phyloP scores from a whole-genome alignment of 2,113 vertebrate genomes.

The Centrocercus urophasianus region DNA sequence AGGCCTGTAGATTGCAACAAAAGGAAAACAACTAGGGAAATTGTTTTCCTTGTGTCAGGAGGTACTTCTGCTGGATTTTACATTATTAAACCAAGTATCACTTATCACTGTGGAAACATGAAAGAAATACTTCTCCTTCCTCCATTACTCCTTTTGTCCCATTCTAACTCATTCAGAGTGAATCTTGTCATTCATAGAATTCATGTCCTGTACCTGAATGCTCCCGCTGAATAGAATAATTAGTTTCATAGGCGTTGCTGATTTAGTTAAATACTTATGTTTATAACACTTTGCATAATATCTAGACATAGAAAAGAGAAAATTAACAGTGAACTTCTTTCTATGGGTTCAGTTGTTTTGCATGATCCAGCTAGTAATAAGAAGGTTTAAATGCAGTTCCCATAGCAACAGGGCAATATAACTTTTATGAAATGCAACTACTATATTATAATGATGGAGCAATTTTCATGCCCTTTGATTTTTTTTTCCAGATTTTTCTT shows the following conservation, averaged over 20 bases:
- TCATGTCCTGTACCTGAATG: slow-evolving; percentile 4
- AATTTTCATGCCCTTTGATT: slow-evolving; percentile 45
- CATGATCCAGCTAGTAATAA: slow-evolving; percentile 14
- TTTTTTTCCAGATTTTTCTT: background rate
- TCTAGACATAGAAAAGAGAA: slow-evolving; percentile 7
- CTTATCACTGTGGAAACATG: background rate
- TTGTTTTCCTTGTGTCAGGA: background rate
- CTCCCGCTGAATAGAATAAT: slow-evolving; percentile 27
- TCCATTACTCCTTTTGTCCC: background rate
- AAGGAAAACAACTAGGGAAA: slow-evolving; percentile 2
- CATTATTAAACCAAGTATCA: background rate
- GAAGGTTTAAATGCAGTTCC: slow-evolving; percentile 58
- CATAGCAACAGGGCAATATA: slow-evolving; percentile 60
- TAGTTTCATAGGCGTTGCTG: slow-evolving; percentile 39
- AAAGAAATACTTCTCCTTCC: background rate
- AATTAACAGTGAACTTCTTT: slow-evolving; percentile 24
- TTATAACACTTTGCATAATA: slow-evolving; percentile 43
- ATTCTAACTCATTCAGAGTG: background rate
- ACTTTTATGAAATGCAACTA: slow-evolving; percentile 9
- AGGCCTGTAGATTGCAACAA: background rate
- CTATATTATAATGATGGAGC: slow-evolving; percentile 16
- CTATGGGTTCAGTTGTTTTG: slow-evolving; percentile 13
- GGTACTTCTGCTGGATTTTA: slow-evolving; percentile 5
- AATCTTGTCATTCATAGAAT: background rate
- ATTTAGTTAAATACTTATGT: slow-evolving; percentile 65